These are phyloP conservation scores for Polia nebulosa DNA, from an alignment of 2,888 invertebrate species.

Conservation along the genomic window DNA sequence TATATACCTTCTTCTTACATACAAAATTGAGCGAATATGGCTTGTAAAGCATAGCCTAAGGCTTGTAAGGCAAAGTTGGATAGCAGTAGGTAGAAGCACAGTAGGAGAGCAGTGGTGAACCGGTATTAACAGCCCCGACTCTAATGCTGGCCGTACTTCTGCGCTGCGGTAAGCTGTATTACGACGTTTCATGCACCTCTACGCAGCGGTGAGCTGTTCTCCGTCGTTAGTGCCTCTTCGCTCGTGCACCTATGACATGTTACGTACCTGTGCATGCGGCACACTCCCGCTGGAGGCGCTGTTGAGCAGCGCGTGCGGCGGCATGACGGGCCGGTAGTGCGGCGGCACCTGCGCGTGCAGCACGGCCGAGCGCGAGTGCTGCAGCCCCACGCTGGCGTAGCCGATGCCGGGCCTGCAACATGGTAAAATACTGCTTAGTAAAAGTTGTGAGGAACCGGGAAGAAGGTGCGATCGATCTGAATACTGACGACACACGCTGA, in stretches of 20 bases:
- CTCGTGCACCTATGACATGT: neutral
- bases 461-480: neutral
- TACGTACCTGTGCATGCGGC: slow-evolving; percentile 86
- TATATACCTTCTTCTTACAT: too few relatives aligned
- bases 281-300: slow-evolving; percentile 92
- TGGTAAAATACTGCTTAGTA: slow-evolving; percentile 5
- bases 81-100: too few relatives aligned
- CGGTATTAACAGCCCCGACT: neutral
- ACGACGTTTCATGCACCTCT: too few relatives aligned
- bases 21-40: too few relatives aligned
- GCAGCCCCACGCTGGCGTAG: slow-evolving; percentile 88
- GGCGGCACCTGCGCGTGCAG: slow-evolving; percentile 92
- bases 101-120: neutral
- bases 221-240: too few relatives aligned
- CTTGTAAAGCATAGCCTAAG: too few relatives aligned
- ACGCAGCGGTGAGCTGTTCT: too few relatives aligned
- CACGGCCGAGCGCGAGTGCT: slow-evolving; percentile 94
- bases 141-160: too few relatives aligned
- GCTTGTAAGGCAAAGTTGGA: too few relatives aligned
- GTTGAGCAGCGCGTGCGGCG: slow-evolving; percentile 88
- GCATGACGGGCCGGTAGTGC: slow-evolving; percentile 88
- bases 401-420: slow-evolving; percentile 86
- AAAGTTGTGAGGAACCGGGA: neutral
- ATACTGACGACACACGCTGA: too few relatives aligned
- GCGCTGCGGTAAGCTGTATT: too few relatives aligned